Evolutionary conservation across 2,888 invertebrate genomes (phyloP), one percentile per base, ranked within the genome.

Genomic region (Octonoba sinensis): DNA sequence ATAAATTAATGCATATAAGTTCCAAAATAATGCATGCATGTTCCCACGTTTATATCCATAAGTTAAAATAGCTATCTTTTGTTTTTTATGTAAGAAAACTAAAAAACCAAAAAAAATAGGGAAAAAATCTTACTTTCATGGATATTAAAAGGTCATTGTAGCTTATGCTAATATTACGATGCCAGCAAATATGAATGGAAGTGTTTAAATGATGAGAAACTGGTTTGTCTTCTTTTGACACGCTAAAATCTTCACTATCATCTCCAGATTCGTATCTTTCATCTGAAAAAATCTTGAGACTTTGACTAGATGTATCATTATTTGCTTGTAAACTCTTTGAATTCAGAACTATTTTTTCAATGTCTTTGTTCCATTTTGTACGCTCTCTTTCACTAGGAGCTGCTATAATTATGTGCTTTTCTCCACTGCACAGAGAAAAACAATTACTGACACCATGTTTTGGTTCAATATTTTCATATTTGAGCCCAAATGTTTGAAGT

Each of bases 121-220:
- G 36, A n/a, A n/a, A 4, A 47, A 16, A 11, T 46, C 87, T 87
- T 88, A 93, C 93, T 90, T 93, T 93, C 84, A 93, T 92, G 65
- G 93, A 93, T 85, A 92, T 90, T 66, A 93, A 88, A 86, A 93
- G 92, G 89, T 95, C 95, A 85, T 91, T 91, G 89, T 93, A 91
- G 86, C 94, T 92, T 85, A 95, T 93, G 85, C 91, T 90, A 27
- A 96, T 95, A 89, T 93, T 96, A 87, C 98, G 92, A 89, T 99
- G 98, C 98, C 98, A 99, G 89, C 98, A 98, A 85, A 98, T 97
- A 89, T 97, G 96, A 85, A 96, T 93, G 62, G 96, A 89, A 47
- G 89, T 89, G 86, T 89, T 90, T 15, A 71, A 56, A 67, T 70
- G 70, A 56, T 75, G 83, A 24, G 71, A 67, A 1, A 44, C 36